These are phyloP conservation scores for Limanda limanda DNA, from an alignment of 2,113 vertebrate species.

Conservation along the genomic window DNA sequence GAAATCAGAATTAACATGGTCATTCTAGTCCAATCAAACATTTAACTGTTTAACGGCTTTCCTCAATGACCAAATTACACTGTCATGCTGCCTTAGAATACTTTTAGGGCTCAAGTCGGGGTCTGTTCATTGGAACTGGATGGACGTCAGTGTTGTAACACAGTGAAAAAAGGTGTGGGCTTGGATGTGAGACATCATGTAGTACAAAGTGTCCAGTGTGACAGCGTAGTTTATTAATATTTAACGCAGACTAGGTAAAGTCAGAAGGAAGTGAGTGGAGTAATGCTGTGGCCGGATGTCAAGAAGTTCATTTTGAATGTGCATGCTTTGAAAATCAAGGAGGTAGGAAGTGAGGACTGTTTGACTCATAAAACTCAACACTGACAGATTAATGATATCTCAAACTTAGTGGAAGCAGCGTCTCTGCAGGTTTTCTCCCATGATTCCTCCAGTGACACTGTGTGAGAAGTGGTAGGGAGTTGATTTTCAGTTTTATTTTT, in stretches of 20 bases:
- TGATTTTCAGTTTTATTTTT: conserved; percentile 16
- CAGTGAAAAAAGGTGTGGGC: background rate
- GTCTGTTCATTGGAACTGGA: no score
- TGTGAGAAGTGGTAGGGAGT: background rate
- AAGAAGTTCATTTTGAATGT: no score
- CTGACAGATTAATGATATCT: background rate
- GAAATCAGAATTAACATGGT: no score
- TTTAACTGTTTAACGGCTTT: background rate
- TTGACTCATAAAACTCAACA: background rate
- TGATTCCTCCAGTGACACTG: background rate
- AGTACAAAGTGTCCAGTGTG: background rate
- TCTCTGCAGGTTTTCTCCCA: no score
- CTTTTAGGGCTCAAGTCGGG: no score
- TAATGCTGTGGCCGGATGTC: no score
- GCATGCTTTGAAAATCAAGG: background rate
- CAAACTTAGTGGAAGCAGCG: no score
- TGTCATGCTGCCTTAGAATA: background rate
- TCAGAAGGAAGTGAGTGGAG: conserved; percentile 5
- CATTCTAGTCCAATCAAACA: no score
- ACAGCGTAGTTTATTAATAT: conserved; percentile 28
- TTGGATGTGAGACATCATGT: background rate
- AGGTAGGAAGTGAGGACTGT: background rate
- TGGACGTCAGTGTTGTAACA: no score
- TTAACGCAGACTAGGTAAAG: conserved; percentile 22
- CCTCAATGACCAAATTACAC: background rate